A percentile compares a stretch with the other conserved stretches of the same genome.
phyloP scores from a whole-genome alignment of 1,140 invertebrate genomes.

The Calephelis virginiensis region DNA sequence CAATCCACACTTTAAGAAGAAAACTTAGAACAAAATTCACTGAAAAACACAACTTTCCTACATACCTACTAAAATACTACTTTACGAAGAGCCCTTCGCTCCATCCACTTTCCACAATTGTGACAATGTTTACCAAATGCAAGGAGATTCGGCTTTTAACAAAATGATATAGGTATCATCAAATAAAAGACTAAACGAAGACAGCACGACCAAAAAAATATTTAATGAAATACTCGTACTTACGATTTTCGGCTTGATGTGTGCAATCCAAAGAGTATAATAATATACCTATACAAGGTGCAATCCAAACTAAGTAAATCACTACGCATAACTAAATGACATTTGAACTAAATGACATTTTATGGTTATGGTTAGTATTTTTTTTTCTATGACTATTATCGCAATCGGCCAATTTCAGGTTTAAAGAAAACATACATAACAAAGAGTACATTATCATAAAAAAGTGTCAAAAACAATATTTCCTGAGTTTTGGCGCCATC shows the following conservation, averaged over 20 bases:
- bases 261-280: background rate
- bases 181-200: slow-evolving; percentile 19
- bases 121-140: slow-evolving; percentile 21
- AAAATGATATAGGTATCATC: slow-evolving; percentile 21
- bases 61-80: slow-evolving; percentile 19
- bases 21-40: slow-evolving; percentile 1
- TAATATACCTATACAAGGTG: too few relatives aligned
- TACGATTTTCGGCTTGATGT: slow-evolving; percentile 7
- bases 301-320: too few relatives aligned
- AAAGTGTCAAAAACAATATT: too few relatives aligned
- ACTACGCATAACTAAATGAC: too few relatives aligned
- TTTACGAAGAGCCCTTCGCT: slow-evolving; percentile 21
- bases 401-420: too few relatives aligned
- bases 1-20: slow-evolving; percentile 1
- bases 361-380: background rate
- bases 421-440: too few relatives aligned
- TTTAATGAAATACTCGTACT: slow-evolving; percentile 9
- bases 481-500: too few relatives aligned
- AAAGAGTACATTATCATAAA: too few relatives aligned
- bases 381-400: too few relatives aligned
- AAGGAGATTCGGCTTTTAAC: slow-evolving; percentile 17
- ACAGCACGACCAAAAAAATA: slow-evolving; percentile 13
- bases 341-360: too few relatives aligned
- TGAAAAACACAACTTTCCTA: background rate
- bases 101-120: slow-evolving; percentile 20